phyloP scores from a whole-genome alignment of 1,140 invertebrate species.

The Aphaenogaster floridana region DNA sequence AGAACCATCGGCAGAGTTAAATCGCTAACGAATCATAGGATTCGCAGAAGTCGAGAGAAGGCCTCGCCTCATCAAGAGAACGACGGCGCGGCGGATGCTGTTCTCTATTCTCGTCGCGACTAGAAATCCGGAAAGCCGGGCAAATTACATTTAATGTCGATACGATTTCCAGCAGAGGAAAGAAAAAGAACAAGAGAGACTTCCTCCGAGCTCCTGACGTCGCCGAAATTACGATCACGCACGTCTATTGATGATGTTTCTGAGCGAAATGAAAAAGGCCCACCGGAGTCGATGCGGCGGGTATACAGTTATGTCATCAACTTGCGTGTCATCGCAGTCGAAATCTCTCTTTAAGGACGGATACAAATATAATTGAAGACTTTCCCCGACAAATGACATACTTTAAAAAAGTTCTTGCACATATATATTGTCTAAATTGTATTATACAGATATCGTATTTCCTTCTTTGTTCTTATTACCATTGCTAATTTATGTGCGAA shows the following conservation, averaged over 20 bases:
- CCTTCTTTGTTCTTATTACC: neutral
- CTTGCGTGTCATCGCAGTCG: neutral
- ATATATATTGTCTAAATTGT: neutral
- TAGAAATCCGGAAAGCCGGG: neutral
- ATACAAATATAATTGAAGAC: constrained; percentile 58
- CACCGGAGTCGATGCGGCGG: neutral
- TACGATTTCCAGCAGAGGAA: neutral
- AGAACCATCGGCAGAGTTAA: neutral
- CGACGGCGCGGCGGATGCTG: neutral
- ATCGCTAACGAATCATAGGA: constrained; percentile 28
- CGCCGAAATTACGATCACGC: constrained; percentile 64
- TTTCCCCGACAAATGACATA: neutral
- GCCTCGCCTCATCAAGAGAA: constrained; percentile 17
- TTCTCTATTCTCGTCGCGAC: neutral
- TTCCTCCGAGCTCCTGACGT: constrained; percentile 41
- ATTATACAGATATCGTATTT: neutral
- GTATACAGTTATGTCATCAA: constrained; percentile 67
- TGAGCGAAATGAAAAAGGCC: constrained; percentile 3
- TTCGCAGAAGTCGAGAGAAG: constrained; percentile 36
- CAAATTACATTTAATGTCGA: constrained; percentile 64
- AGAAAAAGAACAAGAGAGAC: neutral
- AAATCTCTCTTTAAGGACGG: neutral
- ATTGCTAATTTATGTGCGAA: neutral
- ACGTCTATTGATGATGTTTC: constrained; percentile 23
- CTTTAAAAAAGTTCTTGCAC: neutral